Conservation (phyloP, 2,113 vertebrate genomes). For the Promerops cafer region DNA sequence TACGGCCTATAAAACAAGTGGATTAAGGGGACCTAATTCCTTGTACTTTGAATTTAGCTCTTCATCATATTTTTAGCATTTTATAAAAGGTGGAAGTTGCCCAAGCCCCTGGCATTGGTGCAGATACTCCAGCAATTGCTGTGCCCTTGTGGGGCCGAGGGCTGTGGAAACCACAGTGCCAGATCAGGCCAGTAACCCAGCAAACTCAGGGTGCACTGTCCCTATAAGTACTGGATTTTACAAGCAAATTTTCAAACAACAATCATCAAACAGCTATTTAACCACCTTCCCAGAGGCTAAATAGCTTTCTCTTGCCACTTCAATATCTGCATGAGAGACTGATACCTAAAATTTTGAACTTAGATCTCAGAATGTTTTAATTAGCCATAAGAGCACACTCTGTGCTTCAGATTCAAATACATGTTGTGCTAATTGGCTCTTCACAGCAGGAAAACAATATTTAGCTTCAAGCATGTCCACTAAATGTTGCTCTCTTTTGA, state of each 20-base stretch:
- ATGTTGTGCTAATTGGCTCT: not conserved
- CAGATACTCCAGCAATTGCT: not conserved
- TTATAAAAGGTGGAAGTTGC: not conserved
- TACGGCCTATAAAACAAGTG: not conserved
- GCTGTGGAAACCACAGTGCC: not conserved
- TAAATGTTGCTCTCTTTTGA: not conserved
- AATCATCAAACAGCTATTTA: not conserved
- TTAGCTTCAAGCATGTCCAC: not conserved
- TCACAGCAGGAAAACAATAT: not conserved
- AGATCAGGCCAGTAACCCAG: not conserved
- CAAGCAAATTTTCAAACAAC: not conserved
- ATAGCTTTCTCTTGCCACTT: not conserved
- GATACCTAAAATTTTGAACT: constrained; percentile 8
- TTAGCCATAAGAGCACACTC: not conserved
- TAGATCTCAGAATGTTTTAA: not conserved
- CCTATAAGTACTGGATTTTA: not conserved
- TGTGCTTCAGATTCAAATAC: not conserved
- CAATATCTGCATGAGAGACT: not conserved
- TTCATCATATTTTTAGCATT: not conserved
- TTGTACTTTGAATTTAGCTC: not conserved
- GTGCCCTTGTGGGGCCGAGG: not conserved
- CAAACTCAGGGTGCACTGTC: not conserved
- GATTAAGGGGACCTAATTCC: not conserved
- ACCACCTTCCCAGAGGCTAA: not conserved
- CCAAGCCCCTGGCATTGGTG: not conserved